Evolutionary conservation across 2,888 invertebrate genomes (phyloP).

Genomic region (Psococerastis gibbosa): DNA sequence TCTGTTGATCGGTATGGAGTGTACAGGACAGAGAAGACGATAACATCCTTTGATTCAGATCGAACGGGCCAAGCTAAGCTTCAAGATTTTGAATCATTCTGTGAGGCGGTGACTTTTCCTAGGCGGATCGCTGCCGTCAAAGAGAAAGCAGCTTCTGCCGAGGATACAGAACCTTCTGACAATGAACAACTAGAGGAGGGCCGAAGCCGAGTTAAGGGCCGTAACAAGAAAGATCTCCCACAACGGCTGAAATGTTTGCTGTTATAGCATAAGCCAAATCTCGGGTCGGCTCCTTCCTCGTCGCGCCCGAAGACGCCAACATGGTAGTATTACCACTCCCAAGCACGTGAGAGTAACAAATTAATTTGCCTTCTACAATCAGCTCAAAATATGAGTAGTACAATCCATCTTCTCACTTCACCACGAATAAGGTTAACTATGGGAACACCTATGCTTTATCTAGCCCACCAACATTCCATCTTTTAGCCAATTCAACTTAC

Average conservation of each 20-base stretch:
- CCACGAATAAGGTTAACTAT: too few relatives aligned
- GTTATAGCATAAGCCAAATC: slow-evolving; percentile 7
- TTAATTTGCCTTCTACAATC: too few relatives aligned
- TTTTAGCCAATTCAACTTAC: too few relatives aligned
- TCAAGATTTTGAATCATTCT: slow-evolving; percentile 6
- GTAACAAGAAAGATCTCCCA: background rate
- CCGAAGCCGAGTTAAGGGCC: background rate
- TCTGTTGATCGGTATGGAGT: slow-evolving; percentile 4
- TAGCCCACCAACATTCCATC: too few relatives aligned
- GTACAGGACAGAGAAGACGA: background rate
- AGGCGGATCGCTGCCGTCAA: background rate
- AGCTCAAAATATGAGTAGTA: too few relatives aligned
- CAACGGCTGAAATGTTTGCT: slow-evolving; percentile 1
- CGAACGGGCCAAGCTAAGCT: background rate
- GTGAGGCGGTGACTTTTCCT: slow-evolving; percentile 5
- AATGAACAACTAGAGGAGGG: background rate
- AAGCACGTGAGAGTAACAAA: too few relatives aligned
- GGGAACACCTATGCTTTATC: too few relatives aligned
- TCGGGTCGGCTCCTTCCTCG: background rate
- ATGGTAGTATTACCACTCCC: too few relatives aligned
- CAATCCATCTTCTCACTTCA: too few relatives aligned
- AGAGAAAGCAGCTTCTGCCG: background rate
- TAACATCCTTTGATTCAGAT: slow-evolving; percentile 6
- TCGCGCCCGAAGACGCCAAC: too few relatives aligned
- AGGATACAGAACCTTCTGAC: background rate